phyloP scores from a whole-genome alignment of 2,797 vertebrate species.

The Cirrhinus molitorella region DNA sequence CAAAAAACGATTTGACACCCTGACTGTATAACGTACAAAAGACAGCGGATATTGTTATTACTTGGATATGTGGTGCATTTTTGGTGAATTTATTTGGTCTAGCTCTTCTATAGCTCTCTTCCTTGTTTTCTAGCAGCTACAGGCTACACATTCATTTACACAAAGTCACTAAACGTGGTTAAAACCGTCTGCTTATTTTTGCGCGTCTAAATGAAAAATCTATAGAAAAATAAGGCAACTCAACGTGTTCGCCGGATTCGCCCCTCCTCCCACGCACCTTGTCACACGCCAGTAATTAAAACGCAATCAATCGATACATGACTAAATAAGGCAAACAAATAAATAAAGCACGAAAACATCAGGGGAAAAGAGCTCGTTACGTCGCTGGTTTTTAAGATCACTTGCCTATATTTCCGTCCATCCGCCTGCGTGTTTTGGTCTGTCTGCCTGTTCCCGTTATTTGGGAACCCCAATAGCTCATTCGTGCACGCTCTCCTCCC shows the following conservation, averaged over 20 bases:
- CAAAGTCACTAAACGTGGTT: slow-evolving; percentile 62
- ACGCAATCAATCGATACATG: slow-evolving; percentile 85
- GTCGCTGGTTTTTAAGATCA: slow-evolving; percentile 76
- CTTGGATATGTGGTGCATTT: slow-evolving; percentile 70
- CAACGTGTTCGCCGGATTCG: slow-evolving; percentile 74
- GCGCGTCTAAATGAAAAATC: slow-evolving; percentile 48
- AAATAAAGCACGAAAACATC: slow-evolving; percentile 59
- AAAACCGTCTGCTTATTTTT: slow-evolving; percentile 38
- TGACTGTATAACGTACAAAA: slow-evolving; percentile 61
- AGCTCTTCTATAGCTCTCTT: slow-evolving; percentile 57
- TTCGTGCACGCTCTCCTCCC: slow-evolving; percentile 82
- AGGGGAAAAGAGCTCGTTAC: slow-evolving; percentile 61
- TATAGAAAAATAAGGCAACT: slow-evolving; percentile 70
- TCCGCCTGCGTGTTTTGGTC: slow-evolving; percentile 81
- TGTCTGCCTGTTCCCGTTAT: slow-evolving; percentile 72
- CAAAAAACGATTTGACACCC: slow-evolving; percentile 45
- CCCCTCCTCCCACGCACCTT: slow-evolving; percentile 80
- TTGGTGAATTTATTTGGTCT: slow-evolving; percentile 63
- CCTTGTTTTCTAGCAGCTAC: slow-evolving; percentile 66
- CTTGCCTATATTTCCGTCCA: slow-evolving; percentile 84
- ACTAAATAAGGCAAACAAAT: slow-evolving; percentile 72
- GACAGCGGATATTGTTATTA: slow-evolving; percentile 67
- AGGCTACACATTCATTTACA: slow-evolving; percentile 72
- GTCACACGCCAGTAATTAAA: slow-evolving; percentile 85
- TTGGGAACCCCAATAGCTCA: slow-evolving; percentile 82